phyloP scores from a whole-genome alignment of 2,113 vertebrate genomes.

The Hepsetus odoe region DNA sequence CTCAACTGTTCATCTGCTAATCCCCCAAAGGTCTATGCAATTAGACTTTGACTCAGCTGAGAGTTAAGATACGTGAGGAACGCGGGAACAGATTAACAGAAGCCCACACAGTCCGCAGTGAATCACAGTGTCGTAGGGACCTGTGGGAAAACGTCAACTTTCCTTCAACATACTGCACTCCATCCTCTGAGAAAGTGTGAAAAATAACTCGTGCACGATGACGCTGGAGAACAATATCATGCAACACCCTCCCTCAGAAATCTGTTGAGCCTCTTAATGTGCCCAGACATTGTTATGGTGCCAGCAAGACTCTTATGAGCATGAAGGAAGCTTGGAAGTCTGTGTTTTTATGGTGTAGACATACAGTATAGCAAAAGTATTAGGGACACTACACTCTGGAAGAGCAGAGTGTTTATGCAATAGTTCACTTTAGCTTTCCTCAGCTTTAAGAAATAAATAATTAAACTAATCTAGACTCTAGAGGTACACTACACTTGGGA shows the following conservation, averaged over 20 bases:
- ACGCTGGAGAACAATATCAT: conserved; percentile 39
- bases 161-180: conserved; percentile 3
- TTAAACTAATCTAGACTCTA: no score
- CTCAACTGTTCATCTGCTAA: conserved; percentile 32
- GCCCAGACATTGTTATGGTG: conserved; percentile 34
- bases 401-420: no score
- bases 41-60: conserved; percentile 42
- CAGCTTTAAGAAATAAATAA: no score
- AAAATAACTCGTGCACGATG: conserved; percentile 28
- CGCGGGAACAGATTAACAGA: conserved; percentile 40
- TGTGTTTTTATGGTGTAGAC: background rate
- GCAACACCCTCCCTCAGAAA: conserved; percentile 41
- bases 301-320: conserved; percentile 12
- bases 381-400: no score
- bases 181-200: conserved; percentile 31
- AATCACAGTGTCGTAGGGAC: conserved; percentile 34
- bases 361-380: background rate
- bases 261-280: conserved; percentile 29
- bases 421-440: no score
- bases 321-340: background rate
- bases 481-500: no score
- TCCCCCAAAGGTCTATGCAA: conserved; percentile 30
- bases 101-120: conserved; percentile 35
- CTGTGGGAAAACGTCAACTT: conserved; percentile 28
- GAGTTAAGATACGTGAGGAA: conserved; percentile 27